Conservation (phyloP, 2,888 invertebrate species). For the Drosophila kuntzei region DNA sequence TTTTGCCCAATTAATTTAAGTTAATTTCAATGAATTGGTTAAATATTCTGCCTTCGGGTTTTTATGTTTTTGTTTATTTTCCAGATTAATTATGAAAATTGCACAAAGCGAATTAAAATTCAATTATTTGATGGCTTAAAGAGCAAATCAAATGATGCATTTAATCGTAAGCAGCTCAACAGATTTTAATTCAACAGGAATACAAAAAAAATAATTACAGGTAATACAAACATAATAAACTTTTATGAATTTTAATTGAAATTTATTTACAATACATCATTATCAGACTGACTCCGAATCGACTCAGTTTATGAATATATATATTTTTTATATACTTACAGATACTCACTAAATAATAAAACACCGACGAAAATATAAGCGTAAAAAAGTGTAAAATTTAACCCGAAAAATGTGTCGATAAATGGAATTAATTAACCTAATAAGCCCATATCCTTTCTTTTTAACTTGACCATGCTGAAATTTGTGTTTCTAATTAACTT, state of each 20-base stretch:
- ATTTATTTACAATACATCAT: background rate
- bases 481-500: constrained; percentile 22
- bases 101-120: constrained; percentile 50
- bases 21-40: constrained; percentile 54
- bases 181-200: constrained; percentile 23
- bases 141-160: constrained; percentile 32
- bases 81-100: constrained; percentile 40
- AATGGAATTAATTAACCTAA: constrained; percentile 4
- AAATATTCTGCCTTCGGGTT: constrained; percentile 10
- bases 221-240: constrained; percentile 17
- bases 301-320: too few relatives aligned
- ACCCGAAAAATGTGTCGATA: background rate
- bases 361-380: too few relatives aligned
- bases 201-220: constrained; percentile 1
- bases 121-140: constrained; percentile 57
- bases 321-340: too few relatives aligned
- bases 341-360: too few relatives aligned
- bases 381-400: background rate
- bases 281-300: too few relatives aligned
- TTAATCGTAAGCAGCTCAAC: constrained; percentile 31
- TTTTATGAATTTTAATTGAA: constrained; percentile 7
- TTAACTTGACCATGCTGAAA: background rate
- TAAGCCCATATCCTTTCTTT: background rate
- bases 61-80: constrained; percentile 10
- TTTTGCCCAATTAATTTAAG: constrained; percentile 39